These are phyloP conservation scores for Oceanodroma tethys DNA, from an alignment of 2,113 vertebrate species.

Conservation along the genomic window DNA sequence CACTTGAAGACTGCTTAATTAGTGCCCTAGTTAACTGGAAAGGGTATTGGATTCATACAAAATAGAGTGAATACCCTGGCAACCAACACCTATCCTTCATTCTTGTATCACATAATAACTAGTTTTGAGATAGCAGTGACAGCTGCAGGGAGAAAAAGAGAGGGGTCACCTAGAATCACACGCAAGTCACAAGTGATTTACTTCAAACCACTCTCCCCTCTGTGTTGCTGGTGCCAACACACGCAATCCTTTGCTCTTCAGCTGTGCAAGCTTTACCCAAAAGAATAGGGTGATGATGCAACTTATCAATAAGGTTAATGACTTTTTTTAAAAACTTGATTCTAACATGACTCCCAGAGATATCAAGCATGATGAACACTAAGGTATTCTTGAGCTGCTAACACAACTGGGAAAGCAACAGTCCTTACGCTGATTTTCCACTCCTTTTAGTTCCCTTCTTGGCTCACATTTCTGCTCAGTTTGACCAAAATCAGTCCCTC, in stretches of 20 bases:
- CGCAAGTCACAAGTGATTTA: background rate
- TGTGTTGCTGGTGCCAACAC: background rate
- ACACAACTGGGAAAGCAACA: background rate
- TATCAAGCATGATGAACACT: background rate
- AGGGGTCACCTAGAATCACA: background rate
- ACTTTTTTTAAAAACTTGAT: background rate
- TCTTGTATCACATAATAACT: background rate
- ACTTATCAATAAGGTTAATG: background rate
- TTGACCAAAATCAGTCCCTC: background rate
- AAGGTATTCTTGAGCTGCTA: background rate
- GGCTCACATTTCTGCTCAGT: background rate
- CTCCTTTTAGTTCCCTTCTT: background rate
- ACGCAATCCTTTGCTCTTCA: background rate
- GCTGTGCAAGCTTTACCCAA: background rate
- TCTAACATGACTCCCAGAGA: background rate
- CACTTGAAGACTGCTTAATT: background rate
- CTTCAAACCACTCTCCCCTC: background rate
- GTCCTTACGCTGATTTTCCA: accelerated
- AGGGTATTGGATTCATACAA: background rate
- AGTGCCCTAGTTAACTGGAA: background rate
- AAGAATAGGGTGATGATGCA: background rate
- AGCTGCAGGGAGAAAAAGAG: background rate
- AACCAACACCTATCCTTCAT: conserved; percentile 1
- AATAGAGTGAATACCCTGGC: background rate
- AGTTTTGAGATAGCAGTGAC: background rate